A percentile compares a stretch with the other conserved stretches of the same genome.
These are phyloP conservation scores for Drosophila truncata DNA, from an alignment of 1,140 invertebrate species.

Conservation along the genomic window DNA sequence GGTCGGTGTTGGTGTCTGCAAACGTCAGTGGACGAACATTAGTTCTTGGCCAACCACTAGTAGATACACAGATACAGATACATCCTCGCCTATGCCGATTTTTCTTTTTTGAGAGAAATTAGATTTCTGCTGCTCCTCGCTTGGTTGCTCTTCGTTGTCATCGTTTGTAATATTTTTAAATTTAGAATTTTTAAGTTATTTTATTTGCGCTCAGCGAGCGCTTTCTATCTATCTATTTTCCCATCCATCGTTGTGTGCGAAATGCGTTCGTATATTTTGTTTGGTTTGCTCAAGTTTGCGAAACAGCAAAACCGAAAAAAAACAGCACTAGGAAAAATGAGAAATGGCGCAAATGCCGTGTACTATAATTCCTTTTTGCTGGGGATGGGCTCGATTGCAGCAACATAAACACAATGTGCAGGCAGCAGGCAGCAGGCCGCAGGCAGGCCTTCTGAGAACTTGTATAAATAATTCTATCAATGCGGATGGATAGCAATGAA, in stretches of 20 bases:
- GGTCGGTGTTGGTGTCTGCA: conserved; percentile 53
- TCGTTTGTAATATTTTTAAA: conserved; percentile 84
- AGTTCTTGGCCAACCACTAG: conserved; percentile 47
- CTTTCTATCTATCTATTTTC: conserved; percentile 41
- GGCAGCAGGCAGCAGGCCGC: conserved; percentile 29
- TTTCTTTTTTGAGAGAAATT: conserved; percentile 44
- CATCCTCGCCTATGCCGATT: conserved; percentile 37
- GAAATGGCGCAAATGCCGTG: conserved; percentile 70
- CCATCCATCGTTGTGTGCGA: conserved; percentile 16
- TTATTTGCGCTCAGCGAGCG: conserved; percentile 72
- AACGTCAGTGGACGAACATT: conserved; percentile 76
- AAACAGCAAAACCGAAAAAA: conserved; percentile 28
- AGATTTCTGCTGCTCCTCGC: conserved; percentile 45
- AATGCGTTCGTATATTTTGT: conserved; percentile 58
- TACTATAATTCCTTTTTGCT: conserved; percentile 48
- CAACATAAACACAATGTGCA: conserved; percentile 81
- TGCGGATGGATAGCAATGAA: conserved; percentile 59
- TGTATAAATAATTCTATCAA: conserved; percentile 81
- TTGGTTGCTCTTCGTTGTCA: conserved; percentile 79
- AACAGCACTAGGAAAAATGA: conserved; percentile 11
- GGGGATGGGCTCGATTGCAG: conserved; percentile 60
- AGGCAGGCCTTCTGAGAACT: conserved; percentile 37
- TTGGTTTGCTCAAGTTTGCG: conserved; percentile 71
- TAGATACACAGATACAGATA: conserved; percentile 41
- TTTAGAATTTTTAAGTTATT: conserved; percentile 83